Percentiles rank a stretch among this genome's conserved stretches.
Evolutionary conservation across 2,113 vertebrate species (phyloP).

Genomic region (Kryptolebias marmoratus): DNA sequence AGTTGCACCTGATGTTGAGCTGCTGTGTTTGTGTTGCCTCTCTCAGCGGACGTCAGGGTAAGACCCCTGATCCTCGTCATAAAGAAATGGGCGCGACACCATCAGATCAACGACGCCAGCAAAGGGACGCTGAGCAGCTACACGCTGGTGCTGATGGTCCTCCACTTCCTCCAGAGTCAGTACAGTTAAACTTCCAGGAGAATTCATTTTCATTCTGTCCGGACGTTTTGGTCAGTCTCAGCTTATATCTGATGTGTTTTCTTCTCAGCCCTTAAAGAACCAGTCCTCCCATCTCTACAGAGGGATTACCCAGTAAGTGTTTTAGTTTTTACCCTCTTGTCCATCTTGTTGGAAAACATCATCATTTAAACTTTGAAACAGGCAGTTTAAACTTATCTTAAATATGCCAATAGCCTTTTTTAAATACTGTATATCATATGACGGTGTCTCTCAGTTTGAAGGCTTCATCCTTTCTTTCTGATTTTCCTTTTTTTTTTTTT

Average conservation of each 20-base stretch:
- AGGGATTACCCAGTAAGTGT: slow-evolving; percentile 92
- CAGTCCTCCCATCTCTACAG: slow-evolving; percentile 94
- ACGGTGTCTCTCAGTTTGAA: neutral
- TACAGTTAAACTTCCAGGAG: slow-evolving; percentile 38
- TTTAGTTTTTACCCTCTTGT: neutral
- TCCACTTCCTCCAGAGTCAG: slow-evolving; percentile 99
- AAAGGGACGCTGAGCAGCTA: slow-evolving; percentile 97
- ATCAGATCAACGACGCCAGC: slow-evolving; percentile 95
- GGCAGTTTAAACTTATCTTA: neutral
- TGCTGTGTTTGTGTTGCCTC: neutral
- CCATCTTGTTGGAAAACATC: neutral
- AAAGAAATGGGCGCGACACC: slow-evolving; percentile 94
- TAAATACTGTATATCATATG: no score
- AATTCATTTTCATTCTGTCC: neutral
- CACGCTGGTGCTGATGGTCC: slow-evolving; percentile 94
- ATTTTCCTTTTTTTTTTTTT: slow-evolving; percentile 8
- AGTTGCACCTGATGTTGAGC: slow-evolving; percentile 2
- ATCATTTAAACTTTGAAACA: neutral
- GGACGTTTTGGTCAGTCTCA: slow-evolving; percentile 1
- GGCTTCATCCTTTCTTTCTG: slow-evolving; percentile 21
- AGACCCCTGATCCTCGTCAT: slow-evolving; percentile 90
- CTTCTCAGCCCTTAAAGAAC: slow-evolving; percentile 87
- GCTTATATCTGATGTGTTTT: slow-evolving; percentile 29
- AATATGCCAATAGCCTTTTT: no score
- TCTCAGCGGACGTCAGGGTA: slow-evolving; percentile 91